Conservation (phyloP, 2,888 invertebrate species). For the Napeogenes inachia region DNA sequence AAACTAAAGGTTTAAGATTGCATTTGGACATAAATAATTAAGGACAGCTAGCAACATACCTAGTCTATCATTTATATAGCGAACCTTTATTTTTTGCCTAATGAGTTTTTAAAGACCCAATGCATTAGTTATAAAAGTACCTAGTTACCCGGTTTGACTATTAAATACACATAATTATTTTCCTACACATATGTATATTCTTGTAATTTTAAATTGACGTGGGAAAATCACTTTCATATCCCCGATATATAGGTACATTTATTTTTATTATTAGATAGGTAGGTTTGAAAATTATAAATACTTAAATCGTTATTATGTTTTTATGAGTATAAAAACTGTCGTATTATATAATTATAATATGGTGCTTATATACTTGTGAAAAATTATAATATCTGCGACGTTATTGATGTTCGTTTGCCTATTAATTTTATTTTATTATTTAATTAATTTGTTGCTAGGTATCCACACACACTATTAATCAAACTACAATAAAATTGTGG, state of each 20-base stretch:
- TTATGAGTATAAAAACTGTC: no score
- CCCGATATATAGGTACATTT: no score
- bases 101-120: slow-evolving; percentile 62
- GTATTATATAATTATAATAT: no score
- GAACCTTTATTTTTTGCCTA: slow-evolving; percentile 38
- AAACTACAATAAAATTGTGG: no score
- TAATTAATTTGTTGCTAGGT: no score
- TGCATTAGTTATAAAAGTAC: slow-evolving; percentile 45
- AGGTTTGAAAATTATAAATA: no score
- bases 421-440: neutral
- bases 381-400: no score
- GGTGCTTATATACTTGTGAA: no score
- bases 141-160: slow-evolving; percentile 12
- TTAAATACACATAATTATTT: slow-evolving; percentile 16
- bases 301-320: no score
- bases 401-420: neutral
- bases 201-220: neutral
- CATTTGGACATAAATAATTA: neutral
- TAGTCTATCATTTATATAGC: slow-evolving; percentile 17
- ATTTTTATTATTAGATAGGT: no score
- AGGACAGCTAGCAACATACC: slow-evolving; percentile 5
- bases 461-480: no score
- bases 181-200: neutral
- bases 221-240: no score
- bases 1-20: neutral